phyloP scores from a whole-genome alignment of 2,113 vertebrate genomes.

The Hippolais icterina region DNA sequence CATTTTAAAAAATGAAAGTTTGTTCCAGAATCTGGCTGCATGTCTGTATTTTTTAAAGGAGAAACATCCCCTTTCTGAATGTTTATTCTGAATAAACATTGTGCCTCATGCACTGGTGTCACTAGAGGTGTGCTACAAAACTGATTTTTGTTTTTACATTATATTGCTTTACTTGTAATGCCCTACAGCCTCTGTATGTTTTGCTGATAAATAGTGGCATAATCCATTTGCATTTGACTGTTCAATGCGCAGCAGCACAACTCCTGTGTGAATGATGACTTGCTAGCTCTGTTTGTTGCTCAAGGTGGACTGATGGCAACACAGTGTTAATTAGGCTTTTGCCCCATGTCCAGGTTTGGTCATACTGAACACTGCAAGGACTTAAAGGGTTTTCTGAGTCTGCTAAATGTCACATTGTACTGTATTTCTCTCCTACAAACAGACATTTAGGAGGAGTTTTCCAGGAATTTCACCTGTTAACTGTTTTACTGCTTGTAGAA shows the following conservation, averaged over 20 bases:
- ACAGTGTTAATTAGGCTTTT: not conserved
- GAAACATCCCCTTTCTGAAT: not conserved
- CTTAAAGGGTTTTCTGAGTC: not conserved
- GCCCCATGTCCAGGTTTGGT: not conserved
- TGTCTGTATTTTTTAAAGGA: not conserved
- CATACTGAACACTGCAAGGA: not conserved
- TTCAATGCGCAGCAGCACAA: not conserved
- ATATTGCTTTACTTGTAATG: not conserved
- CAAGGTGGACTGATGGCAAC: not conserved
- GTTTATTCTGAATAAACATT: not conserved
- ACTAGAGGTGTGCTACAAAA: not conserved
- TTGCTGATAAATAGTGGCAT: not conserved
- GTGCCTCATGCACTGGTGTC: not conserved
- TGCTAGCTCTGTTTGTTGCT: not conserved
- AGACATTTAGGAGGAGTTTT: not conserved
- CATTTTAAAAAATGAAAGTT: not conserved
- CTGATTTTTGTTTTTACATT: not conserved
- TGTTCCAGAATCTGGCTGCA: not conserved
- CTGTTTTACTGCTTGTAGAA: not conserved
- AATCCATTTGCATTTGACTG: not conserved
- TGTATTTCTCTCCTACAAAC: not conserved
- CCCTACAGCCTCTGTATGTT: not conserved
- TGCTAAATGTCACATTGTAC: not conserved
- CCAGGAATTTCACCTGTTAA: not conserved
- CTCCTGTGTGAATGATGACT: not conserved